phyloP scores from a whole-genome alignment of 2,888 invertebrate genomes.

The Nudaria mundana region DNA sequence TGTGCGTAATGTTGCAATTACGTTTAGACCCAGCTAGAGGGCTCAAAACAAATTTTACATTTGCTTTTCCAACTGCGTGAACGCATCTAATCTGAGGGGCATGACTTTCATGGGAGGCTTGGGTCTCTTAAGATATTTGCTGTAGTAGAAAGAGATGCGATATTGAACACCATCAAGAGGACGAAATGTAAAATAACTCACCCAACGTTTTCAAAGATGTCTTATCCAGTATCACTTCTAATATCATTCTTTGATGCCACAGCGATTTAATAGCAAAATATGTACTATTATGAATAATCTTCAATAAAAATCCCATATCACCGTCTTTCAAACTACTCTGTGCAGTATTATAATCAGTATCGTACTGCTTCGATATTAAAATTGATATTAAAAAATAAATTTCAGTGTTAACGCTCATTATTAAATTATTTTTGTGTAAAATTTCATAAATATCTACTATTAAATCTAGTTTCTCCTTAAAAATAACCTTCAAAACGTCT shows the following conservation, averaged over 20 bases:
- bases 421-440: slow-evolving; percentile 81
- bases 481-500: slow-evolving; percentile 65
- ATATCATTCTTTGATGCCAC: slow-evolving; percentile 76
- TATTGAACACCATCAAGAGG: too few relatives aligned
- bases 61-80: too few relatives aligned
- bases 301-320: slow-evolving; percentile 58
- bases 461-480: slow-evolving; percentile 75
- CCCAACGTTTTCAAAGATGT: slow-evolving; percentile 80
- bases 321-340: slow-evolving; percentile 43
- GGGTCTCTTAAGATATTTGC: too few relatives aligned
- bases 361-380: slow-evolving; percentile 74
- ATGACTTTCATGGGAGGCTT: too few relatives aligned
- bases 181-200: slow-evolving; percentile 28
- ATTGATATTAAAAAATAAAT: slow-evolving; percentile 86
- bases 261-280: slow-evolving; percentile 88
- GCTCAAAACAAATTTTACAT: too few relatives aligned
- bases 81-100: too few relatives aligned
- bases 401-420: slow-evolving; percentile 84
- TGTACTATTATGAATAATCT: slow-evolving; percentile 84
- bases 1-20: too few relatives aligned
- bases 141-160: too few relatives aligned
- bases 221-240: slow-evolving; percentile 82
- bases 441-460: slow-evolving; percentile 80
- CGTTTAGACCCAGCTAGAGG: too few relatives aligned
- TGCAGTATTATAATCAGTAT: slow-evolving; percentile 47